These are phyloP conservation scores for Girardinus metallicus DNA, from an alignment of 2,797 vertebrate genomes.

Conservation along the genomic window DNA sequence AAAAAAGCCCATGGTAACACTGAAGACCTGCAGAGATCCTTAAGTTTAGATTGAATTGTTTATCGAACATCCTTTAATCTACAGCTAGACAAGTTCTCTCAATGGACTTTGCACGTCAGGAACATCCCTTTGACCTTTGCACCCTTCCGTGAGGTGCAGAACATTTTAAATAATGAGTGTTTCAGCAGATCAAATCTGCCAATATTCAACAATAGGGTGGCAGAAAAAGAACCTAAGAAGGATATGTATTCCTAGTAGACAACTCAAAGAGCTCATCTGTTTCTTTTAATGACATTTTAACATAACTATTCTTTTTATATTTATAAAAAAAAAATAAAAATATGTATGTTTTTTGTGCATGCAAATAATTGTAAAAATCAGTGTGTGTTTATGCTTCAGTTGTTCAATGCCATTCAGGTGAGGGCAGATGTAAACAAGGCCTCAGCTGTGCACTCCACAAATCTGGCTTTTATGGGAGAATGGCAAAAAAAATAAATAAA, in stretches of 20 bases:
- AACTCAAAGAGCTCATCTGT: neutral
- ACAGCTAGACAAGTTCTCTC: no score
- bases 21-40: neutral
- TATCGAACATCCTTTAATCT: neutral
- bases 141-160: neutral
- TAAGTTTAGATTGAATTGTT: neutral
- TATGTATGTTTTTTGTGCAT: no score
- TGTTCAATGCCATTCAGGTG: neutral
- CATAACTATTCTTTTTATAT: neutral
- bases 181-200: neutral
- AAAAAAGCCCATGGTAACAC: no score
- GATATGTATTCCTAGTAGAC: neutral
- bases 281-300: neutral
- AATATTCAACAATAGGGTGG: neutral
- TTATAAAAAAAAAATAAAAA: no score
- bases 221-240: neutral
- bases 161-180: neutral
- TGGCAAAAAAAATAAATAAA: no score
- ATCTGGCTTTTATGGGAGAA: no score
- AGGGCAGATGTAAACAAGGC: no score
- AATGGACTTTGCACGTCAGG: no score
- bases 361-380: no score
- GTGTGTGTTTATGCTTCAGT: neutral
- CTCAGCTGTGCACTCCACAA: no score
- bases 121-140: no score